Conservation (phyloP, 2,113 vertebrate species). For the Campylorhamphus procurvoides region DNA sequence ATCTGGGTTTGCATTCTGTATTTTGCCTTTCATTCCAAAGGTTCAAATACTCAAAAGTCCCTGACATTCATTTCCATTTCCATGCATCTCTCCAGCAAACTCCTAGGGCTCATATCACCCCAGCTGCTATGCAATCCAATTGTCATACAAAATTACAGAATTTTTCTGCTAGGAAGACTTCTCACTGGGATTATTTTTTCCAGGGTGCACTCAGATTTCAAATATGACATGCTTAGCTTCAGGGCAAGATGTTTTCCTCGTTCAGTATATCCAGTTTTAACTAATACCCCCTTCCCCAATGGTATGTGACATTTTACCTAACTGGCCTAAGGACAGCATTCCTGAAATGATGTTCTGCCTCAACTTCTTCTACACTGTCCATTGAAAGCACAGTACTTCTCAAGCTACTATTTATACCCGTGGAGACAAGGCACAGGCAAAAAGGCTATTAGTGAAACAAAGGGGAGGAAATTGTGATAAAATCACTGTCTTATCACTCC, state of each 20-base stretch:
- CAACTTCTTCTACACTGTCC: not conserved
- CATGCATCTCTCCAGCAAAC: not conserved
- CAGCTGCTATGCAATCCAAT: not conserved
- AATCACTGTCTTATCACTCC: not conserved
- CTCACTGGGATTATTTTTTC: not conserved
- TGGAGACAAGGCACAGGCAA: not conserved
- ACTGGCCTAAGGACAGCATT: not conserved
- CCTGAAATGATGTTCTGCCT: not conserved
- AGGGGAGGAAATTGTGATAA: not conserved
- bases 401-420: not conserved
- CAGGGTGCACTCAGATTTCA: not conserved
- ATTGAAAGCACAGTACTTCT: not conserved
- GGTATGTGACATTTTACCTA: not conserved
- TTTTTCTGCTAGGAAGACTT: not conserved
- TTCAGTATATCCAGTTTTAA: not conserved
- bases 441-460: not conserved
- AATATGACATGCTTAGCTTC: not conserved
- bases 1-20: not conserved
- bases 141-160: not conserved
- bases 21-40: not conserved
- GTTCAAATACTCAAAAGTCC: not conserved
- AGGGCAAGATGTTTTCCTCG: not conserved
- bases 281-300: not conserved
- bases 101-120: not conserved
- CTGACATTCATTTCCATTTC: not conserved